Percentiles rank a stretch among this genome's conserved stretches.
Conservation (phyloP, 2,888 invertebrate genomes). For the Linnaemya tessellans region DNA sequence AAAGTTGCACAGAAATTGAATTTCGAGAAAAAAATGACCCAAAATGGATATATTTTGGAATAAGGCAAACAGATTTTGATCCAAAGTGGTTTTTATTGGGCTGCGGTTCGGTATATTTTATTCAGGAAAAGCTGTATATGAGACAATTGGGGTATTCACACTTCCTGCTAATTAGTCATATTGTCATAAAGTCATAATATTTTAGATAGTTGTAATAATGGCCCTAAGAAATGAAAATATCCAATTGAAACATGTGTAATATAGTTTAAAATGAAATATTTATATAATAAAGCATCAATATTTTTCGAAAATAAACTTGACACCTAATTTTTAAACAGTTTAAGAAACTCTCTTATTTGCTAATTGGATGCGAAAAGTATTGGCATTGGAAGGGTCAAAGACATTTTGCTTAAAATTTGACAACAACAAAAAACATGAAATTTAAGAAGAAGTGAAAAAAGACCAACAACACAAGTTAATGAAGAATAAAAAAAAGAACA, state of each 20-base stretch:
- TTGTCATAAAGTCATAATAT: too few relatives aligned
- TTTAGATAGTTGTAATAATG: too few relatives aligned
- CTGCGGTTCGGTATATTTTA: too few relatives aligned
- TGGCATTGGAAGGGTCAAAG: conserved; percentile 65
- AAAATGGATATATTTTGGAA: too few relatives aligned
- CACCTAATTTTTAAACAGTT: conserved; percentile 15
- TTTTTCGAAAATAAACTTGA: not conserved
- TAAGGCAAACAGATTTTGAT: too few relatives aligned
- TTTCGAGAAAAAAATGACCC: too few relatives aligned
- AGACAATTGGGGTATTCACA: too few relatives aligned
- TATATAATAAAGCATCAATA: not conserved
- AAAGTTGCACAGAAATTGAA: not conserved
- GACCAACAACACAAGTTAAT: conserved; percentile 36
- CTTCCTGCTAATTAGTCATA: too few relatives aligned
- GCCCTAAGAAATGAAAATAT: too few relatives aligned
- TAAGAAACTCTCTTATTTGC: conserved; percentile 37
- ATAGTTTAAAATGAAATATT: not conserved
- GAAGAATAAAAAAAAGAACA: conserved; percentile 23
- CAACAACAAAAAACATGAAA: conserved; percentile 49
- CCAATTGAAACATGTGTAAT: too few relatives aligned
- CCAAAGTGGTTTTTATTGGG: too few relatives aligned
- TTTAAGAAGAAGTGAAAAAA: conserved; percentile 67
- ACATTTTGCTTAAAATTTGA: conserved; percentile 47
- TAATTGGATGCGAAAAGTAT: conserved; percentile 36
- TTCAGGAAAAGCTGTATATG: too few relatives aligned